Base-by-base conservation (phyloP, 2,888 invertebrate species). In the Panopea generosa region DNA sequence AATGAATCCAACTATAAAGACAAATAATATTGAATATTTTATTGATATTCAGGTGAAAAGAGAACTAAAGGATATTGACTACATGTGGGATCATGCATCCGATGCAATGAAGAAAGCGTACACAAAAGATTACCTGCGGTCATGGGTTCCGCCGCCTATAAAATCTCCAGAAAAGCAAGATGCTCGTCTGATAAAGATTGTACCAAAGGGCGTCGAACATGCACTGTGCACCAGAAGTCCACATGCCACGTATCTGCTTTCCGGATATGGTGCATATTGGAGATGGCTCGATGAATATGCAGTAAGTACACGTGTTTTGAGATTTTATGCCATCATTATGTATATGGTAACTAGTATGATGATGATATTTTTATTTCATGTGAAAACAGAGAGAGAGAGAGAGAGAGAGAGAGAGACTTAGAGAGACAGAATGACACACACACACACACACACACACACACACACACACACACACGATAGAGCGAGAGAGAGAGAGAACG, bases 201-300 rank as follows among this genome's bases (percentile, higher is more conserved):
- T 77, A 16, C n/a, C n/a, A n/a, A 45, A 47, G 18, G 76, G 67
- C 1, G 63, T 62, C 1, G 67, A 71, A 33, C 71, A 77, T 20
- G 71, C 76, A 18, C 33, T 77, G 1, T 9, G 26, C 3, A 68
- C 59, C 59, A 16, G 38, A 0, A 24, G 14, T 11, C 76, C 76
- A 4, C 27, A 50, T 7, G 29, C 49, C 1, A 38, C 71, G 33
- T 77, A 77, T 22, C 7, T 71, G 27, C 57, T 77, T 0, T 52
- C 52, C 27, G 76, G 76, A 1, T 20, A 43, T 14, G 53, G 65
- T 6, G 53, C 27, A 14, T 49, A 40, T 6, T 22, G 56, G 11
- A 20, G 40, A 9, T 45, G 52, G 43, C 38, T 67, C 7, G 76
- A 77, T 27, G 62, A 57, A 26, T 70, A 49, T 53, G 67, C 49